Base-by-base conservation (phyloP, 2,797 vertebrate species). In the Choloepus didactylus region DNA sequence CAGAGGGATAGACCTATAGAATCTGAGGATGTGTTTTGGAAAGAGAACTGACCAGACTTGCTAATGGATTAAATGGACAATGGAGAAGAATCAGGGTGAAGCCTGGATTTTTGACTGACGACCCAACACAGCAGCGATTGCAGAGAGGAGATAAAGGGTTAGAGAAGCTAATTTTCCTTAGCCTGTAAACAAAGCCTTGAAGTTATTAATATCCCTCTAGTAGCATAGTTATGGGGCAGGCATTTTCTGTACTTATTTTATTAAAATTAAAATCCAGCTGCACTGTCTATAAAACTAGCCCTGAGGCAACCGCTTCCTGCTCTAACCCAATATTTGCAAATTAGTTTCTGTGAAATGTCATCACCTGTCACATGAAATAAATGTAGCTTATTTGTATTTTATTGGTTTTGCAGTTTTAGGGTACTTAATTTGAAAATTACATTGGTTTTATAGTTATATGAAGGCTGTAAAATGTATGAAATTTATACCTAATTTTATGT, bases 181-280 rank as follows among this genome's bases (percentile, higher is more conserved):
- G 25, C 21, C 38, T 23, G 73, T 4, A 19, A 25, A 44, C 49
- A 5, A 12, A 92, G 44, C n/a, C 46, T 62, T 11, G 7, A 0
- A 18, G 38, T 83, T 69, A 66, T 59, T 27, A 46, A 60, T 9
- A 38, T 66, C 49, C 69, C 46, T 9, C 6, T 27, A 49, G 4
- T n/a, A 31, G 18, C 0, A 0, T 27, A 1, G 12, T 73, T 72
- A 64, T 16, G 82, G 73, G 91, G 66, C 62, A 56, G 46, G 21
- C 27, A 12, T 46, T 66, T n/a, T 35, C n/a, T 10, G 62, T n/a
- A 9, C 92, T 91, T 94, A 59, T 66, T 95, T 79, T 54, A n/a
- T 73, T 75, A 79, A 86, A 95, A 82, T 93, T 91, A 83, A 95
- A 95, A 95, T 73, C 69, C 90, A 80, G 69, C 86, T 91, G 64